Conservation (phyloP, 2,888 invertebrate species). For the Oscheius myriophilus region DNA sequence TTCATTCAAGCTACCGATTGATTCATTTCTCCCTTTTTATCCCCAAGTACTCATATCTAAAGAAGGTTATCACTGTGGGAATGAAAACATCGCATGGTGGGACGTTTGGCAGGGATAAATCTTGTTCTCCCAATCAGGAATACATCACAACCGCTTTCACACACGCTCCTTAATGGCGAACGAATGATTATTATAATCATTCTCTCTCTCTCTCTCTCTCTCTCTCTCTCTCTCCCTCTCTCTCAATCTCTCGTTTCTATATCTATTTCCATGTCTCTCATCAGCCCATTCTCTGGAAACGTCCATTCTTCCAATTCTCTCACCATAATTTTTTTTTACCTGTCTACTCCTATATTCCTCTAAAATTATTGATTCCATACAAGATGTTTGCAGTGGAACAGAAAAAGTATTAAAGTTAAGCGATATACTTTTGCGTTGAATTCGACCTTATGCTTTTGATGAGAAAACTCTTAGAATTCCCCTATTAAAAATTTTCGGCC, state of each 20-base stretch:
- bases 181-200: neutral
- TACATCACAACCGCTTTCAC: neutral
- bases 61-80: neutral
- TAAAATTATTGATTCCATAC: too few species aligned
- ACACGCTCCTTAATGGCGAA: neutral
- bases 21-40: too few species aligned
- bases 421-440: too few species aligned
- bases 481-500: too few species aligned
- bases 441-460: too few species aligned
- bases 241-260: constrained; percentile 21
- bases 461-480: too few species aligned
- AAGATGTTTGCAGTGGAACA: too few species aligned
- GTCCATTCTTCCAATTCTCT: neutral
- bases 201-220: constrained; percentile 10
- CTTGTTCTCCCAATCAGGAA: too few species aligned
- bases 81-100: neutral
- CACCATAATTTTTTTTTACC: neutral
- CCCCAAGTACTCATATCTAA: neutral
- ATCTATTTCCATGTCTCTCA: constrained; percentile 3
- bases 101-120: neutral
- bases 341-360: too few species aligned
- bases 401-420: too few species aligned
- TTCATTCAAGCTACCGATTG: too few species aligned
- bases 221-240: constrained; percentile 26
- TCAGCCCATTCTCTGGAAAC: too few species aligned